Evolutionary conservation across 2,888 invertebrate genomes (phyloP), one percentile per base, ranked within the genome.

Genomic region (Agrotis segetum): DNA sequence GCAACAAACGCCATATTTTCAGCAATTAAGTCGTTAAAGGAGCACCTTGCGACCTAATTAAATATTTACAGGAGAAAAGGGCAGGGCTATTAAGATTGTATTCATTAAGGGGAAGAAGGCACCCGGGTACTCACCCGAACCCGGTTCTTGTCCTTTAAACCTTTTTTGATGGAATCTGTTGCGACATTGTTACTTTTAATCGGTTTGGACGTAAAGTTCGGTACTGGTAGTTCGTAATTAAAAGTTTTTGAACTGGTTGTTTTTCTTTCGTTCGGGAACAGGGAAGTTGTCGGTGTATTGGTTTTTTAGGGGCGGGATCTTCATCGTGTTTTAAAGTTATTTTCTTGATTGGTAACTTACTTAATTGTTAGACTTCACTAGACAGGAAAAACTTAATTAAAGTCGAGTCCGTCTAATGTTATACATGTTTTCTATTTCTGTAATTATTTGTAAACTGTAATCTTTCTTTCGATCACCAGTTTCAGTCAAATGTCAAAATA

Each of bases 31-130:
- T 87, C 81, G 86, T 93, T 92, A 88, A 88, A 88, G 88, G 80
- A 84, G 83, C 88, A 88, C 90, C 89, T 89, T 88, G 87, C 88
- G 89, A 87, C 88, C 91, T 92, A 88, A 92, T 93, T 93, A 93
- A 94, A 94, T 92, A 94, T 94, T 95, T 91, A 92, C 89, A 86
- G 84, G 84, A 87, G 89, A 90, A 92, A 89, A 90, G 91, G 91
- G 88, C 89, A 88, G 83, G 87, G 81, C 81, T 86, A 91, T 92
- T 91, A 92, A 92, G 91, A 91, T 92, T 91, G 90, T 91, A 90
- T 92, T 92, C 90, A 91, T 92, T 91, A 91, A 66, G 71, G 74
- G 77, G 81, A 72, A 67, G 67, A 75, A 68, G 79, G 76, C 40
- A 14, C 24, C 24, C 24, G 24, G 60, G 55, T 34, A 64, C 40